Evolutionary conservation across 2,888 invertebrate species (phyloP).

Genomic region (Hypsopygia costalis): DNA sequence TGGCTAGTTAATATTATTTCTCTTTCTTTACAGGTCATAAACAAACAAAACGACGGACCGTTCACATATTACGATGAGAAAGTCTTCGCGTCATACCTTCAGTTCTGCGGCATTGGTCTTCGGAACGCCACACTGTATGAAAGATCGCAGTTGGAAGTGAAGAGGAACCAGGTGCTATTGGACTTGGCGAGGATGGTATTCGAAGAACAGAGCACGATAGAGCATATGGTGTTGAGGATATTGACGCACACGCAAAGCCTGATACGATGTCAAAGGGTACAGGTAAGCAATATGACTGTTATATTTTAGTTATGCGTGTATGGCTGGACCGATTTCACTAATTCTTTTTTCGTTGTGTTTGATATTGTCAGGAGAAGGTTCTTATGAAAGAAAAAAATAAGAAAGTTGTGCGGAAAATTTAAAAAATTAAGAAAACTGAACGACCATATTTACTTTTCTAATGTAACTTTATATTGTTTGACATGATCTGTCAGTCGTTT

Average conservation of each 20-base stretch:
- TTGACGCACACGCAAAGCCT: constrained; percentile 96
- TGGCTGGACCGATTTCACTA: too few species aligned
- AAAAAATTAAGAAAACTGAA: too few species aligned
- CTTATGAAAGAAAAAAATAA: too few species aligned
- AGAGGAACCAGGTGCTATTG: constrained; percentile 95
- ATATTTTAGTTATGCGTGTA: too few species aligned
- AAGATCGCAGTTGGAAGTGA: constrained; percentile 96
- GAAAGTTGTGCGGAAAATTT: too few species aligned
- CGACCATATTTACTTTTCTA: too few species aligned
- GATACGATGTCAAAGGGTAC: constrained; percentile 96
- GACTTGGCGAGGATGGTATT: constrained; percentile 98
- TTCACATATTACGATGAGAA: constrained; percentile 94
- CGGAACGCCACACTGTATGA: constrained; percentile 98
- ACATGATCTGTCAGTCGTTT: too few species aligned
- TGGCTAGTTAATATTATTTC: neutral
- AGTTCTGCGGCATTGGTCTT: constrained; percentile 97
- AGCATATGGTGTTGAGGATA: constrained; percentile 96
- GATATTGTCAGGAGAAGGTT: too few species aligned
- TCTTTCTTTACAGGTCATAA: constrained; percentile 84
- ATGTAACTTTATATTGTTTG: too few species aligned
- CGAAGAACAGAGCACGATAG: constrained; percentile 97
- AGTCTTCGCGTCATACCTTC: constrained; percentile 94
- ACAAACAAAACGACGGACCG: constrained; percentile 91
- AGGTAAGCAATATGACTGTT: constrained; percentile 77
- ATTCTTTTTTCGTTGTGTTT: too few species aligned